Percentiles rank a stretch among this genome's conserved stretches.
Evolutionary conservation across 1,140 invertebrate genomes (phyloP).

Genomic region (Cyclargus thomasi): DNA sequence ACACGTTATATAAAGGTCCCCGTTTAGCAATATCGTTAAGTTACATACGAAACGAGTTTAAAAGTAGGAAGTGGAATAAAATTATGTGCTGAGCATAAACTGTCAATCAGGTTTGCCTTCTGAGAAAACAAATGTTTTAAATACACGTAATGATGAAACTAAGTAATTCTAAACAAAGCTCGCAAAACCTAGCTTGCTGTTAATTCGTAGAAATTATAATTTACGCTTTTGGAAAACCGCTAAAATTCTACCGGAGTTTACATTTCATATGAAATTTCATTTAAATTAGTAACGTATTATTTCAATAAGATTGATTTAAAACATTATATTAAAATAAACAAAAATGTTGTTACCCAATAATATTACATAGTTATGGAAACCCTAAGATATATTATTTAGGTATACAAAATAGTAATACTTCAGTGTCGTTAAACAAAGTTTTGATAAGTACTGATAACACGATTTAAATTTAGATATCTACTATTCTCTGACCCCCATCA

Average conservation of each 20-base stretch:
- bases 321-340: too few species aligned
- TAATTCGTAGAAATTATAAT: not conserved
- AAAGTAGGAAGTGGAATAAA: constrained; percentile 2
- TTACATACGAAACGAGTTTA: constrained; percentile 5
- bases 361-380: too few species aligned
- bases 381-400: too few species aligned
- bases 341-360: too few species aligned
- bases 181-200: not conserved
- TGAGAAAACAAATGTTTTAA: not conserved
- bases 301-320: too few species aligned
- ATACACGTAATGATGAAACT: not conserved
- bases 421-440: not conserved
- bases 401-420: too few species aligned
- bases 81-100: not conserved
- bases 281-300: too few species aligned
- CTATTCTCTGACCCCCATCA: not conserved
- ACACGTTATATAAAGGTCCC: not conserved
- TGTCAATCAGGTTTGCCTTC: not conserved
- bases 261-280: too few species aligned
- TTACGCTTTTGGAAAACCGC: too few species aligned
- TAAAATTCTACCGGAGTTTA: too few species aligned
- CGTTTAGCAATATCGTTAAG: constrained; percentile 5
- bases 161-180: not conserved
- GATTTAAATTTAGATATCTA: not conserved
- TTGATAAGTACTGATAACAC: not conserved